Conservation (phyloP, 2,888 invertebrate species). For the Drosophila aldrichi region DNA sequence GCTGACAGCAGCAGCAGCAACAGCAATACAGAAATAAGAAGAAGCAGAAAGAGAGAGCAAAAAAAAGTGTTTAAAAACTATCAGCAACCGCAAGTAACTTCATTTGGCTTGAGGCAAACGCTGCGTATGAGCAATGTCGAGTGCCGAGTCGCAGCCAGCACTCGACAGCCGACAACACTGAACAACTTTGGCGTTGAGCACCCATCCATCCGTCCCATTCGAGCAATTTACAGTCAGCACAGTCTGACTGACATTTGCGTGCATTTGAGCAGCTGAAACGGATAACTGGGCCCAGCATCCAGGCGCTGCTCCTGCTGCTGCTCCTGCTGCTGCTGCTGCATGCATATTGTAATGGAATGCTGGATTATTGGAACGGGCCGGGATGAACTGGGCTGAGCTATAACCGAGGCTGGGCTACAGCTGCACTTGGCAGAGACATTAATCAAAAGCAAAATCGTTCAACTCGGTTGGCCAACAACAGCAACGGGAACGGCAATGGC, state of each 20-base stretch:
- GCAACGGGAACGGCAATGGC: conserved; percentile 4
- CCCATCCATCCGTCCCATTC: conserved; percentile 7
- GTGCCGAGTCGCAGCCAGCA: conserved; percentile 12
- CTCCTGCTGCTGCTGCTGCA: neutral
- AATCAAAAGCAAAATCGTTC: conserved; percentile 34
- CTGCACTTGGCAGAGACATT: conserved; percentile 38
- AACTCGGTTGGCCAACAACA: conserved; percentile 13
- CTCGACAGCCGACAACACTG: conserved; percentile 13
- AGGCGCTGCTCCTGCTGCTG: neutral
- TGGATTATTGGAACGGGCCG: conserved; percentile 5
- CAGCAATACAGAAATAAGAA: neutral
- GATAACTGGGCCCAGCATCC: conserved; percentile 2
- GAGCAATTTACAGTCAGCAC: conserved; percentile 23
- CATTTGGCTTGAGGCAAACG: conserved; percentile 57
- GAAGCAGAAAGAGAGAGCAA: neutral
- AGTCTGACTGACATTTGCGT: conserved; percentile 40
- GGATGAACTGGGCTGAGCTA: neutral
- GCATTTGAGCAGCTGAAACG: conserved; percentile 19
- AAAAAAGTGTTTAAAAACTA: conserved; percentile 53
- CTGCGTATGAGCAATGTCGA: conserved; percentile 70
- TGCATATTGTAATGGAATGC: conserved; percentile 9
- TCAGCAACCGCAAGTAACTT: conserved; percentile 69
- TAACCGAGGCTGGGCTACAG: neutral
- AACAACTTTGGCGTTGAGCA: conserved; percentile 2
- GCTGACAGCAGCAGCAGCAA: conserved; percentile 31